Percentiles rank a stretch among this genome's conserved stretches.
Evolutionary conservation across 1,140 invertebrate species (phyloP).

Genomic region (Euschistus heros): DNA sequence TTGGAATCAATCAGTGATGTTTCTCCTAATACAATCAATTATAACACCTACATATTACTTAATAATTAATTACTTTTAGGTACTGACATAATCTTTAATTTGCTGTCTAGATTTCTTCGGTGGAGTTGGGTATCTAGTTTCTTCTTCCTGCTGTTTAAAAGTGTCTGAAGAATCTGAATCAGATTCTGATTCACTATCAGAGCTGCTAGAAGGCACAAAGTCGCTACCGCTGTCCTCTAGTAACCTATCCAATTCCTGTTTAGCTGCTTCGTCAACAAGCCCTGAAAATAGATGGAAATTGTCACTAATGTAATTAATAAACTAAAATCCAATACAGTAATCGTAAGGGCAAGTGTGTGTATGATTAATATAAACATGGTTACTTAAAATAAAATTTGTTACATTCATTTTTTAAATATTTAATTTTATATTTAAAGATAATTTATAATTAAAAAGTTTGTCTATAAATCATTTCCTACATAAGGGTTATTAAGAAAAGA

Average conservation of each 20-base stretch:
- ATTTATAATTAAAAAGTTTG: too few relatives aligned
- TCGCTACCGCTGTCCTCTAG: constrained; percentile 22
- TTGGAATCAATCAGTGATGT: background rate
- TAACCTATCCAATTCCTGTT: constrained; percentile 4
- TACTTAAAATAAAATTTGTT: constrained; percentile 2
- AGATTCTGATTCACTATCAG: constrained; percentile 11
- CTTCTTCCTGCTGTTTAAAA: background rate
- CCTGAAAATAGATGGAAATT: background rate
- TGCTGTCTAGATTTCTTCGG: constrained; percentile 13
- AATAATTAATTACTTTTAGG: background rate
- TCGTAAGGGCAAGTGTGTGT: background rate
- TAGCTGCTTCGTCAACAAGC: constrained; percentile 10
- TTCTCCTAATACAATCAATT: too few relatives aligned
- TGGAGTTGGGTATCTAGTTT: background rate
- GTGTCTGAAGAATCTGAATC: constrained; percentile 7
- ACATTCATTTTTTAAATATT: too few relatives aligned
- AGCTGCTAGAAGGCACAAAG: constrained; percentile 1
- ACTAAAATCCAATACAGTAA: background rate
- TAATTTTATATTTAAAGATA: too few relatives aligned
- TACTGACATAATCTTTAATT: constrained; percentile 10
- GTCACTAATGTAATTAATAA: background rate
- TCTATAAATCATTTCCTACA: too few relatives aligned
- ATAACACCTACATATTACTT: background rate
- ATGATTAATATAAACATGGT: too few relatives aligned
- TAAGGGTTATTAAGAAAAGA: too few relatives aligned